Percentiles rank a stretch among this genome's conserved stretches.
Conservation (phyloP, 2,797 vertebrate species). For the Siniperca obscura region DNA sequence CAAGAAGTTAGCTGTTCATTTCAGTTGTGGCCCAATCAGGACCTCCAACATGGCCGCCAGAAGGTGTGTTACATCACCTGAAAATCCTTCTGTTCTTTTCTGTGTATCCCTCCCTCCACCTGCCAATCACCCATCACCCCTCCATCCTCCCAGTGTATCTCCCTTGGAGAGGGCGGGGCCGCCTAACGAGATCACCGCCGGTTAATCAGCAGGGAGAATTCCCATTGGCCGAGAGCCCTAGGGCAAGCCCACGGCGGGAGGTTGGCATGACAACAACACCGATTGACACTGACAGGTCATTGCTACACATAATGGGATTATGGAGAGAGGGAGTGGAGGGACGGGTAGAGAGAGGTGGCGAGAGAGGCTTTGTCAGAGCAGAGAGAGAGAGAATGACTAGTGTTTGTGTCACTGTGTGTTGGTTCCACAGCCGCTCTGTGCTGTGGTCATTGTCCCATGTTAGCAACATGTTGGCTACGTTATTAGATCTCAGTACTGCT, state of each 20-base stretch:
- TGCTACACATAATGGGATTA: constrained; percentile 84
- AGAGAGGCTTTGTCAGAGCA: constrained; percentile 36
- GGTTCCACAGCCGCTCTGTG: background rate
- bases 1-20: background rate
- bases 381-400: constrained; percentile 19
- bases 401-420: constrained; percentile 8
- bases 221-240: constrained; percentile 63
- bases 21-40: background rate
- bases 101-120: background rate
- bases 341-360: background rate
- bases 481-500: background rate
- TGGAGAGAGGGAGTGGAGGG: constrained; percentile 15
- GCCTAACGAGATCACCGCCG: constrained; percentile 70
- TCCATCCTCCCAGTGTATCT: background rate
- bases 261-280: constrained; percentile 74
- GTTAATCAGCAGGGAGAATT: constrained; percentile 76
- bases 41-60: constrained; percentile 20
- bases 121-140: background rate
- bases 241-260: constrained; percentile 44
- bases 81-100: constrained; percentile 43
- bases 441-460: constrained; percentile 2
- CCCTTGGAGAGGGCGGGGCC: constrained; percentile 37
- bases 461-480: background rate
- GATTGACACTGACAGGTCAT: constrained; percentile 81
- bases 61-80: constrained; percentile 56